Evolutionary conservation across 2,888 invertebrate genomes (phyloP).

Genomic region (Nomada flava): DNA sequence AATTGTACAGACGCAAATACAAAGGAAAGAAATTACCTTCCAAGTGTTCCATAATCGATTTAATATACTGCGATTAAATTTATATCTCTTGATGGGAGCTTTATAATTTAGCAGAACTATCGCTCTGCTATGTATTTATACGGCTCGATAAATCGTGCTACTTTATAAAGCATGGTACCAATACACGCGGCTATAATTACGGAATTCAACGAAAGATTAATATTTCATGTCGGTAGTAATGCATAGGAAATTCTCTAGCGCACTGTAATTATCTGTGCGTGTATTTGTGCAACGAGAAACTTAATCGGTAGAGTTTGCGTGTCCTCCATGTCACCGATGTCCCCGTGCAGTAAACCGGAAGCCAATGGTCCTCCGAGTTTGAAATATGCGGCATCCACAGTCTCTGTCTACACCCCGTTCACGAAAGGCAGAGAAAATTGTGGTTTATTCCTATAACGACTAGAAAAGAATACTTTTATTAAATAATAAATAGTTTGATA

Average conservation of each 20-base stretch:
- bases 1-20: background rate
- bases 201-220: conserved; percentile 42
- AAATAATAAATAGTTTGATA: background rate
- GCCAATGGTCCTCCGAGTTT: conserved; percentile 24
- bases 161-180: conserved; percentile 11
- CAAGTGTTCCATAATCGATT: conserved; percentile 35
- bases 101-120: conserved; percentile 18
- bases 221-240: conserved; percentile 49
- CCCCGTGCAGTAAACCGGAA: conserved; percentile 64
- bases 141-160: conserved; percentile 41
- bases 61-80: conserved; percentile 40
- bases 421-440: conserved; percentile 40
- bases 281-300: conserved; percentile 49
- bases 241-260: conserved; percentile 38
- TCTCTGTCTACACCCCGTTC: conserved; percentile 26
- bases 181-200: conserved; percentile 40
- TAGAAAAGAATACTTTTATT: background rate
- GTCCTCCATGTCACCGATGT: conserved; percentile 78
- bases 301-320: conserved; percentile 74
- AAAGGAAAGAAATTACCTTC: conserved; percentile 12
- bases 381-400: conserved; percentile 56
- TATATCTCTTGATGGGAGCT: conserved; percentile 27
- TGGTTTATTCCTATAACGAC: background rate
- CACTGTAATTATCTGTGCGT: conserved; percentile 61
- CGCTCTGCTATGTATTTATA: conserved; percentile 29